Conservation (phyloP, 2,113 vertebrate species). For the Myotis lucifugus region DNA sequence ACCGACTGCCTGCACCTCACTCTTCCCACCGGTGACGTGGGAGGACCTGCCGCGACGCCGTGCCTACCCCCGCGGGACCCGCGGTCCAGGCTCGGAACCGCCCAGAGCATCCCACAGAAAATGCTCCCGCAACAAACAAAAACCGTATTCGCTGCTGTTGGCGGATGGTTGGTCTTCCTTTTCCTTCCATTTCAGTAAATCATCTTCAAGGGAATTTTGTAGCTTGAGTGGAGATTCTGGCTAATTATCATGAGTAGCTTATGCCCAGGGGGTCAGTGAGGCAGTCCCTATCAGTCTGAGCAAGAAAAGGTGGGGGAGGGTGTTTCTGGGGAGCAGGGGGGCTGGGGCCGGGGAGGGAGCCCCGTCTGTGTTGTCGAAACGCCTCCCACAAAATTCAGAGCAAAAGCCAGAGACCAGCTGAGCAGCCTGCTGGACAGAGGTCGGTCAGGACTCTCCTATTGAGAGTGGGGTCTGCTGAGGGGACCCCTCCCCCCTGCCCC, state of each 20-base stretch:
- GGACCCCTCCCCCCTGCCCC: neutral
- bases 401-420: neutral
- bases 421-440: neutral
- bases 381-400: neutral
- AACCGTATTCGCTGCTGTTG: fast-evolving
- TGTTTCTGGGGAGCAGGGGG: neutral
- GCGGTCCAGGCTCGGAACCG: neutral
- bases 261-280: neutral
- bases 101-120: neutral
- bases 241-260: neutral
- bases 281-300: neutral
- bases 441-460: fast-evolving
- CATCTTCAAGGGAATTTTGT: neutral
- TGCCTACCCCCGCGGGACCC: neutral
- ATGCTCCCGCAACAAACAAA: neutral
- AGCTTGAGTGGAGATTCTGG: neutral
- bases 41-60: neutral
- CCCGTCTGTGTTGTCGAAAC: too few relatives aligned
- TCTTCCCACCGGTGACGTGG: neutral
- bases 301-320: neutral
- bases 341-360: neutral
- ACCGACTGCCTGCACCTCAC: fast-evolving
- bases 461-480: neutral
- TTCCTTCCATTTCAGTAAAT: neutral
- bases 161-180: neutral